These are phyloP conservation scores for Prietella phreatophila DNA, from an alignment of 2,113 vertebrate genomes.

Conservation along the genomic window DNA sequence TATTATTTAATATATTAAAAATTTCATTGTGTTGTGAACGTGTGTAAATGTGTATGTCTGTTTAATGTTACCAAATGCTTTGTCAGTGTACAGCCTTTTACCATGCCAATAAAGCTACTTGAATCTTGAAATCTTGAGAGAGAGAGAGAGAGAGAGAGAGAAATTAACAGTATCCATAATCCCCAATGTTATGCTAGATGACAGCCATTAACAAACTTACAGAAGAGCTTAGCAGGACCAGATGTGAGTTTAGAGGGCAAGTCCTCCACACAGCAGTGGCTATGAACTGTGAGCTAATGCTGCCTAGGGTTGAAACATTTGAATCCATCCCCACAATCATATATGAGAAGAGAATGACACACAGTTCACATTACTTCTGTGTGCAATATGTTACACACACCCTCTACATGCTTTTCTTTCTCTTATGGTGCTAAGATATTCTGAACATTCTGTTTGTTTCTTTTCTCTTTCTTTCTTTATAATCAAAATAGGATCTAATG, in stretches of 20 bases:
- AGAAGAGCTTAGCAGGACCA: slow-evolving; percentile 55
- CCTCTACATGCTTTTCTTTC: background rate
- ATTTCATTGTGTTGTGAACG: no score
- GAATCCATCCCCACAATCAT: background rate
- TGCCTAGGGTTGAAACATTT: background rate
- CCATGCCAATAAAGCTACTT: no score
- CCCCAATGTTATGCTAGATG: slow-evolving; percentile 45
- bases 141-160: slow-evolving; percentile 28
- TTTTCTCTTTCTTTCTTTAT: background rate
- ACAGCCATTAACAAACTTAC: slow-evolving; percentile 54
- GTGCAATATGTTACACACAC: background rate
- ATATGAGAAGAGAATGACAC: background rate
- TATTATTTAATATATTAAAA: no score
- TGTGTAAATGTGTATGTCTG: no score
- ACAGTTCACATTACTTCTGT: background rate
- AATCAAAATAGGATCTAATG: background rate
- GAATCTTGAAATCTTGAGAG: background rate
- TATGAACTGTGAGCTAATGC: background rate
- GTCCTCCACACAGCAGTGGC: slow-evolving; percentile 32
- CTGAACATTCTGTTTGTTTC: background rate
- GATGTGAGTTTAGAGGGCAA: slow-evolving; percentile 49
- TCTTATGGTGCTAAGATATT: background rate
- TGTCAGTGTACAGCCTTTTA: no score
- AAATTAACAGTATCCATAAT: slow-evolving; percentile 42
- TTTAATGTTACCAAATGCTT: no score